Evolutionary conservation across 2,888 invertebrate species (phyloP).

Genomic region (Pantelozetes paolii): DNA sequence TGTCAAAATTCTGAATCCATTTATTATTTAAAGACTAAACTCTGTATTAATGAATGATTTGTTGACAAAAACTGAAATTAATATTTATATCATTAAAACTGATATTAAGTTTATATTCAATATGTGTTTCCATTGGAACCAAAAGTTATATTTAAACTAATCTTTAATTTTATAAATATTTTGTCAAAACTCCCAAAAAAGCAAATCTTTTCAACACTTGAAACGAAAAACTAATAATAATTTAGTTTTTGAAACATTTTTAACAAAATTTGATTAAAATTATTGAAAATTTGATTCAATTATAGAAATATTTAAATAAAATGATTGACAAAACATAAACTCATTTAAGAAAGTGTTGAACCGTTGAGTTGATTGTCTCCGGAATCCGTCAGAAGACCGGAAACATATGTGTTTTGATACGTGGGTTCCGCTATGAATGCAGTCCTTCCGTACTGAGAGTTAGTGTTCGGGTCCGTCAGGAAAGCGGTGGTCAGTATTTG

Average conservation of each 20-base stretch:
- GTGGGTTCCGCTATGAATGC: slow-evolving; percentile 25
- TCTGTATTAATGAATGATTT: too few relatives aligned
- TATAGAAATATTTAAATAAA: background rate
- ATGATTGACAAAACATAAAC: background rate
- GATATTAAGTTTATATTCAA: background rate
- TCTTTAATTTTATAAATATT: background rate
- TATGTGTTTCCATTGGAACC: slow-evolving; percentile 23
- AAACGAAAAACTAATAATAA: background rate
- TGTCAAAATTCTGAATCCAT: too few relatives aligned
- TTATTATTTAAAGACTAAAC: too few relatives aligned
- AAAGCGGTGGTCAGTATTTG: slow-evolving; percentile 24
- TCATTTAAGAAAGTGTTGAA: background rate
- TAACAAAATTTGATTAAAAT: background rate
- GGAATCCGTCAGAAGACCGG: background rate
- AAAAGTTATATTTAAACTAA: background rate
- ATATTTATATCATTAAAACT: slow-evolving; percentile 25
- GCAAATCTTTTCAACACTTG: background rate
- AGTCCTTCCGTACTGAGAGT: slow-evolving; percentile 18
- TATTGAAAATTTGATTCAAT: background rate
- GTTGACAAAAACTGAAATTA: too few relatives aligned
- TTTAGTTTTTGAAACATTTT: background rate
- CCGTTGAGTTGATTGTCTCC: slow-evolving; percentile 4
- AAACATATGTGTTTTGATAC: slow-evolving; percentile 22
- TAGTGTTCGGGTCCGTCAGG: slow-evolving; percentile 16
- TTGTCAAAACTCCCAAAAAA: background rate